Percentiles rank a stretch among this genome's conserved stretches.
Conservation (phyloP, 2,113 vertebrate genomes). For the Eolophus roseicapilla region DNA sequence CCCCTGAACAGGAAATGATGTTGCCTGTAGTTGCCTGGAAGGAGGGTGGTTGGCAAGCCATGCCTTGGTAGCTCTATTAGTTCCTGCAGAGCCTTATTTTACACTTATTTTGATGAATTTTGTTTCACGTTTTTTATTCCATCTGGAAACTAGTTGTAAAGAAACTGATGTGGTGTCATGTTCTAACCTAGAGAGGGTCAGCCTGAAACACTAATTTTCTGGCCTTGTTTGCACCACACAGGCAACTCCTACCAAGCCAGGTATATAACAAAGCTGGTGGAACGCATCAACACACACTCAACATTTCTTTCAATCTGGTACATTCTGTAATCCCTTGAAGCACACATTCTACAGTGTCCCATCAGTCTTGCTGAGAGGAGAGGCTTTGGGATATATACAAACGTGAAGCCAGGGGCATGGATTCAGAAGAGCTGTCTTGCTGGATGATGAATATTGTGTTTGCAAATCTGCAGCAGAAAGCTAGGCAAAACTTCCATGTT, state of each 20-base stretch:
- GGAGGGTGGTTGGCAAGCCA: fast-evolving
- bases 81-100: neutral
- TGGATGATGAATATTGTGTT: neutral
- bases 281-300: neutral
- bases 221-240: neutral
- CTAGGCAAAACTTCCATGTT: neutral
- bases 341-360: neutral
- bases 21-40: neutral
- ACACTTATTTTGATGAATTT: neutral
- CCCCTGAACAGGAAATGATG: neutral
- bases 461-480: neutral
- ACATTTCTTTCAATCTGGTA: neutral
- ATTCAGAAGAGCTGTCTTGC: neutral
- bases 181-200: neutral
- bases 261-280: neutral
- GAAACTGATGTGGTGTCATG: fast-evolving
- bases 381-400: neutral
- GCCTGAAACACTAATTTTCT: neutral
- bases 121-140: neutral
- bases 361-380: neutral
- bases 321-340: neutral
- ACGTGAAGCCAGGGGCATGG: neutral
- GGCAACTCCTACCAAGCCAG: neutral
- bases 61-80: neutral
- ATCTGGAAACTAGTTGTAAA: neutral